Evolutionary conservation across 2,797 vertebrate species (phyloP), one percentile per base, ranked within the genome.

Genomic region (Astyanax mexicanus): DNA sequence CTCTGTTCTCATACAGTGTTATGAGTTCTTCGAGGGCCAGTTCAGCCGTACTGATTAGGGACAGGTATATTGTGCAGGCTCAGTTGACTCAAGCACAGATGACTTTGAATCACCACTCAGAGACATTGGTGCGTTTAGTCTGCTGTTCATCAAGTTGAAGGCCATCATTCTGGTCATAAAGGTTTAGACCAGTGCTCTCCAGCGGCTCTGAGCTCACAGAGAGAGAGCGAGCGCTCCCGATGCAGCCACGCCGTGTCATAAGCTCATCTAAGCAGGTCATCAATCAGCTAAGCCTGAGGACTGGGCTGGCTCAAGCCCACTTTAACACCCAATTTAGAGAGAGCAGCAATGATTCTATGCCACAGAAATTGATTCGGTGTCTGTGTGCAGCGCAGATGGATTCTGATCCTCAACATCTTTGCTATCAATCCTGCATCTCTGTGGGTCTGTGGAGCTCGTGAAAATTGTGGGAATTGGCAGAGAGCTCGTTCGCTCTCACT

Each of bases 241-340:
- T 66, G 40, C 27, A 32, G 44, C 27, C 64, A 32, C 64, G 32
- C 64, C 47, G 40, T 44, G 42, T 66, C 42, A 32, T 29, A 66
- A 66, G 64, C 27, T 25, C 44, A 49, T 66, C 27, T 64, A 42
- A 44, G 25, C 42, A 29, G 64, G 44, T 47, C 44, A 66, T 66
- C 44, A 66, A 47, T 66, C 42, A 45, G 17, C 15, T 66, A 29
- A 64, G 38, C 64, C 42, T 19, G 15, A 47, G 44, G 25, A 66
- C 44, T 66, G 64, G 4, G 8, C 44, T 32, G 1, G 23, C 23
- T 49, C 15, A 66, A 49, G 38, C 38, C 23, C 38, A 64, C 61
- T 64, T 64, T 64, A 27, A 25, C 38, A 64, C 40, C 61, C 42
- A 25, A 15, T 42, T 64, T 64, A 23, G 38, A 44, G 61, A 25